A percentile compares a stretch with the other conserved stretches of the same genome.
Conservation (phyloP, 2,797 vertebrate genomes). For the Sandelia bainsii region DNA sequence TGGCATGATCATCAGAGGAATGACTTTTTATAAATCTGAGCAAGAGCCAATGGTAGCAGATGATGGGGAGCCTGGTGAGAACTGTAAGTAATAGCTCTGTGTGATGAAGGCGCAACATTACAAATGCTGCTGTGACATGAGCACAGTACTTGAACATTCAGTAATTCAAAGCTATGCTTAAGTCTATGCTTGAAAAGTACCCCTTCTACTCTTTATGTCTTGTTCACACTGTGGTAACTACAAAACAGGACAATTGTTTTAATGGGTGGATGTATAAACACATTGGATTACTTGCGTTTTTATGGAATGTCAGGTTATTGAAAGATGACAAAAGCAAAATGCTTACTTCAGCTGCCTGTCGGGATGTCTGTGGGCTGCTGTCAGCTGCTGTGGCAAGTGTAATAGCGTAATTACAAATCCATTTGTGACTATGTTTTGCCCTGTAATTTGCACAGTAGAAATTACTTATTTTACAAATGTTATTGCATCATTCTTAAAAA, state of each 20-base stretch:
- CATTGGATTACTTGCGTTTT: too few relatives aligned
- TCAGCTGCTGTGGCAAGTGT: too few relatives aligned
- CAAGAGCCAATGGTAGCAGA: conserved; percentile 83
- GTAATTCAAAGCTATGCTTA: background rate
- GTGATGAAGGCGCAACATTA: background rate
- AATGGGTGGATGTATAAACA: background rate
- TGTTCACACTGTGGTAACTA: background rate
- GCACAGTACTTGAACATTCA: background rate
- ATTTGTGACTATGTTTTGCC: background rate
- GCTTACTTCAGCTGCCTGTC: background rate
- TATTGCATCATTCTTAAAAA: background rate
- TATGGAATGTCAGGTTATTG: background rate
- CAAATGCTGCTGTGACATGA: background rate
- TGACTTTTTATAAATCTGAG: conserved; percentile 97
- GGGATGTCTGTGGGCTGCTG: too few relatives aligned
- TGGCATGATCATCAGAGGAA: conserved; percentile 89
- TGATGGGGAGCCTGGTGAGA: conserved; percentile 91
- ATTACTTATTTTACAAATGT: background rate
- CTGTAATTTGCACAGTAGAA: conserved; percentile 2
- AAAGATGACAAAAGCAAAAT: background rate
- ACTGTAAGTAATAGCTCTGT: conserved; percentile 78
- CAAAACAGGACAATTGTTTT: background rate
- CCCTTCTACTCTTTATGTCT: background rate
- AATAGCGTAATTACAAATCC: too few relatives aligned
- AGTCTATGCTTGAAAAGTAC: background rate